Conservation (phyloP, 2,113 vertebrate species). For the Sisor rabdophorus region DNA sequence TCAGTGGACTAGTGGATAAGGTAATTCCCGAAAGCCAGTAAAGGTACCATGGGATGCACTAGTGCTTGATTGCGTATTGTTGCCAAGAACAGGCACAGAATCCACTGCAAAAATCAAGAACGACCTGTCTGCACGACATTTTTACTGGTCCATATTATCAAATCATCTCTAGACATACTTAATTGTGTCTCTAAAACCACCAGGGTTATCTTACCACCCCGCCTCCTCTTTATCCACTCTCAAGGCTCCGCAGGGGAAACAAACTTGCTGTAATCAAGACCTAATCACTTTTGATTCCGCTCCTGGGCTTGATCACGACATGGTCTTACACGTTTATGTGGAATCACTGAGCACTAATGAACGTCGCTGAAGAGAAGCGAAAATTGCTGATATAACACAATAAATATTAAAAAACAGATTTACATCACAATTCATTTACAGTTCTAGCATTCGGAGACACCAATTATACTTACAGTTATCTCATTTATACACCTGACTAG, state of each 20-base stretch:
- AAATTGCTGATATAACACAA: neutral
- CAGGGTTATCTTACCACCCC: neutral
- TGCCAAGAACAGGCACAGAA: no score
- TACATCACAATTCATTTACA: no score
- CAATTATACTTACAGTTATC: no score
- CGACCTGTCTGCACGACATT: neutral
- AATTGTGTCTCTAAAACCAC: neutral
- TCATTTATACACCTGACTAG: no score
- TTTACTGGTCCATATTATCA: neutral
- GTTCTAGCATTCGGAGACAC: no score
- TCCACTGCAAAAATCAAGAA: no score
- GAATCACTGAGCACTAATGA: neutral
- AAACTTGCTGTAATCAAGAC: slow-evolving; percentile 41
- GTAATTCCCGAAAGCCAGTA: no score
- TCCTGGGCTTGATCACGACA: slow-evolving; percentile 13
- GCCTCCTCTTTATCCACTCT: neutral
- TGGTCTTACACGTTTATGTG: neutral
- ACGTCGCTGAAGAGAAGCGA: slow-evolving; percentile 1
- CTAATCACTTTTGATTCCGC: slow-evolving; percentile 39
- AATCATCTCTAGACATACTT: neutral
- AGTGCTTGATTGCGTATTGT: no score
- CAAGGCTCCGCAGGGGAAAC: neutral
- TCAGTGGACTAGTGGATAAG: no score
- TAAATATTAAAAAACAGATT: no score
- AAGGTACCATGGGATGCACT: no score